Conservation (phyloP, 2,888 invertebrate genomes). For the Punctoribates punctum region DNA sequence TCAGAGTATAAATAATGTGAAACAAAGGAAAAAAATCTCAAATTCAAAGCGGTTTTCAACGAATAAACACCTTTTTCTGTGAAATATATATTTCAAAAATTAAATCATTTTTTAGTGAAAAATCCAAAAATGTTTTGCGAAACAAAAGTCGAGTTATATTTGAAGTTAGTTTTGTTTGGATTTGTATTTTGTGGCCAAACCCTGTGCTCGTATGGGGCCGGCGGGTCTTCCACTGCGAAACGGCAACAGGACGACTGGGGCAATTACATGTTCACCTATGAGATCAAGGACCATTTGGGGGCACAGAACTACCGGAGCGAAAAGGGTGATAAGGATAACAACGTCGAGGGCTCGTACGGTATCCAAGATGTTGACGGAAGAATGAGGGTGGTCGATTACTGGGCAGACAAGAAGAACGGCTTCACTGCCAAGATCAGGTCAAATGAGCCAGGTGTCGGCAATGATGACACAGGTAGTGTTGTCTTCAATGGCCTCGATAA, state of each 20-base stretch:
- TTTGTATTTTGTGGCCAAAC: background rate
- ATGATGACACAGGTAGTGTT: background rate
- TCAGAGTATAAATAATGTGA: no score
- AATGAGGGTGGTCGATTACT: slow-evolving; percentile 19
- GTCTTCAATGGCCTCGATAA: background rate
- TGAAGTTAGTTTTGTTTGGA: background rate
- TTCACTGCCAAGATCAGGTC: slow-evolving; percentile 9
- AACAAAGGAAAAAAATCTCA: no score
- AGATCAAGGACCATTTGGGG: slow-evolving; percentile 1
- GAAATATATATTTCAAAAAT: background rate
- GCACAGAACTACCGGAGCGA: slow-evolving; percentile 7
- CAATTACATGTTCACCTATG: slow-evolving; percentile 5
- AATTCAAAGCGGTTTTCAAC: background rate
- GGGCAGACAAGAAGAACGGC: background rate
- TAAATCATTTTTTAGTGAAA: no score
- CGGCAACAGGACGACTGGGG: slow-evolving; percentile 6
- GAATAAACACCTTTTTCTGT: background rate
- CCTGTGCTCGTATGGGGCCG: background rate
- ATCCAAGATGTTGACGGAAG: slow-evolving; percentile 1
- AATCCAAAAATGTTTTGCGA: background rate
- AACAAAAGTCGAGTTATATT: background rate
- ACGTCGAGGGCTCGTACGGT: slow-evolving; percentile 7
- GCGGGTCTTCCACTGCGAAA: background rate
- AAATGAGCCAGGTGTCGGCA: slow-evolving; percentile 13
- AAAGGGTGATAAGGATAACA: background rate